A percentile compares a stretch with the other conserved stretches of the same genome.
phyloP scores from a whole-genome alignment of 2,113 vertebrate species.

The Hippopotamus amphibius region DNA sequence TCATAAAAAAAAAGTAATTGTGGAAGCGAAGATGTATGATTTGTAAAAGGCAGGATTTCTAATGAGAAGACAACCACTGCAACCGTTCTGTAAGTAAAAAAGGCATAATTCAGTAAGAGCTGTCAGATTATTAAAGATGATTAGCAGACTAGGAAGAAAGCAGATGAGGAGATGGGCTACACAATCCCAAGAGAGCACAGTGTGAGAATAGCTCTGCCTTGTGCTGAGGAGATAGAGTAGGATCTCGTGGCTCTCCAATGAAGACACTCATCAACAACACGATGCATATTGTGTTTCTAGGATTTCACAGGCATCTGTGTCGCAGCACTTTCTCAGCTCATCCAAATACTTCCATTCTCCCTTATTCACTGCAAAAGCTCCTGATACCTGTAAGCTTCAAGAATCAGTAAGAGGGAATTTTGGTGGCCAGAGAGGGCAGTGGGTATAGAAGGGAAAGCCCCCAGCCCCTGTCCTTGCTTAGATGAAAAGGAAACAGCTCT shows the following conservation, averaged over 20 bases:
- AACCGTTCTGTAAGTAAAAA: conserved; percentile 42
- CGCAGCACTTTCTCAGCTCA: not conserved
- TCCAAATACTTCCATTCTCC: not conserved
- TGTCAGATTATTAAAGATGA: not conserved
- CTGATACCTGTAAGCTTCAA: not conserved
- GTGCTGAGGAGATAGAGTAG: not conserved
- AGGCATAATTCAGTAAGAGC: not conserved
- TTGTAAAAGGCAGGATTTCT: not conserved
- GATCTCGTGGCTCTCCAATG: not conserved
- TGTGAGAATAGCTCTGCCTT: not conserved
- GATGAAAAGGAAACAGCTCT: not conserved
- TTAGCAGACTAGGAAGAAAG: not conserved
- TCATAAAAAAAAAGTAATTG: not conserved
- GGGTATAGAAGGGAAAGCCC: not conserved
- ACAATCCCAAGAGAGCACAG: not conserved
- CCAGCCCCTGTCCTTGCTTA: not conserved
- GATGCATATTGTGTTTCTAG: not conserved
- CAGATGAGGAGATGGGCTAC: not conserved
- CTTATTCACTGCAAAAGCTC: not conserved
- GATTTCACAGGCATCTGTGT: not conserved
- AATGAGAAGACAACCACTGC: not conserved
- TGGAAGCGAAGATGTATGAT: not conserved
- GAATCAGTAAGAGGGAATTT: not conserved
- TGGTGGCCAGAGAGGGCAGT: not conserved
- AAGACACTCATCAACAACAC: not conserved